Percentiles rank a stretch among this genome's conserved stretches.
Evolutionary conservation across 2,113 vertebrate species (phyloP).

Genomic region (Saguinus imperator): DNA sequence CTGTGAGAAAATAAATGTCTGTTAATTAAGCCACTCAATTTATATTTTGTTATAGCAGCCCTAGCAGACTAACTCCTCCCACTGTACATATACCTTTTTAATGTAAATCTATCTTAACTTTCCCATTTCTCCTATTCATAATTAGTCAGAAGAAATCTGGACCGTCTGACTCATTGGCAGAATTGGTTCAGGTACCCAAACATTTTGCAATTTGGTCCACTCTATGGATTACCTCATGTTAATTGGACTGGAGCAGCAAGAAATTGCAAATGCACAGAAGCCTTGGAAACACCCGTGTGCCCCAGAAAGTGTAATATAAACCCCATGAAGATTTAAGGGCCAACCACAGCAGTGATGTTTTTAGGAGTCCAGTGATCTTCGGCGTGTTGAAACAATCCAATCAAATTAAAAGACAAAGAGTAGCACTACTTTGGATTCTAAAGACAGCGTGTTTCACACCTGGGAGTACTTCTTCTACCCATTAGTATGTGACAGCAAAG

Average conservation of each 20-base stretch:
- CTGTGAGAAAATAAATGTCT: neutral
- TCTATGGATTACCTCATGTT: neutral
- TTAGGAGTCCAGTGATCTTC: neutral
- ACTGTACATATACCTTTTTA: neutral
- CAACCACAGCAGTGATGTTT: neutral
- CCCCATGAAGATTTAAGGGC: neutral
- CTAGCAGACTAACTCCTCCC: neutral
- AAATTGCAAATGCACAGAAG: neutral
- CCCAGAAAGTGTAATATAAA: neutral
- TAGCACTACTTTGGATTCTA: neutral
- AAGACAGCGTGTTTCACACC: neutral
- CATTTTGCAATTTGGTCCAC: neutral
- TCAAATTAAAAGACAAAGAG: constrained; percentile 11
- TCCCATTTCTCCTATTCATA: neutral
- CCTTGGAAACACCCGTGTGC: neutral
- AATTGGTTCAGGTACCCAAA: neutral
- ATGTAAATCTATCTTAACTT: neutral
- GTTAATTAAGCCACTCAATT: neutral
- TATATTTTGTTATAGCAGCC: neutral
- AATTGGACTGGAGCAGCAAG: neutral
- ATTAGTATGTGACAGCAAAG: neutral
- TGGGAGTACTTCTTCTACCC: neutral
- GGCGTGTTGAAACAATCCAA: neutral
- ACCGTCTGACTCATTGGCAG: neutral
- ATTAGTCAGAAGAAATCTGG: neutral